Conservation (phyloP, 2,797 vertebrate genomes). For the Periophthalmus magnuspinnatus region DNA sequence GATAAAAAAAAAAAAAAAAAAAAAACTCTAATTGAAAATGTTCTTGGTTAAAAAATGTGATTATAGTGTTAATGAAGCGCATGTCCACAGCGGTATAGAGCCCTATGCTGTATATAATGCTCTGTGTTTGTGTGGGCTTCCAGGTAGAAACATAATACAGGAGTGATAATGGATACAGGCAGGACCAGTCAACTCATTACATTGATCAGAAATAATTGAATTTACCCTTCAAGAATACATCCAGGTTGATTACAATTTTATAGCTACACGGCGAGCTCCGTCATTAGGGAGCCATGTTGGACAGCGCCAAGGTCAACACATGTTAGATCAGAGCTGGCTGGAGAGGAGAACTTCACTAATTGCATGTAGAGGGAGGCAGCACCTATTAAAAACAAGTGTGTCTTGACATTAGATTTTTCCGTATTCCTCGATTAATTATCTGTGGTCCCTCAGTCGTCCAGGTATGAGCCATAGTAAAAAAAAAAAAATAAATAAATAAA, state of each 20-base stretch:
- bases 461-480: too few relatives aligned
- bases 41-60: not conserved
- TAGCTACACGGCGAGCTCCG: constrained; percentile 46
- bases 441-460: too few relatives aligned
- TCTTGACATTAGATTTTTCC: not conserved
- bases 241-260: constrained; percentile 67
- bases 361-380: constrained; percentile 22
- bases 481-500: too few relatives aligned
- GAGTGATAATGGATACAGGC: constrained; percentile 28
- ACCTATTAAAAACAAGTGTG: not conserved
- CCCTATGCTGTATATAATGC: not conserved
- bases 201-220: constrained; percentile 60
- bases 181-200: constrained; percentile 45
- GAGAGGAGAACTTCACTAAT: constrained; percentile 40
- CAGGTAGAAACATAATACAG: constrained; percentile 13
- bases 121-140: not conserved
- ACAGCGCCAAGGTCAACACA: constrained; percentile 61
- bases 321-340: constrained; percentile 17
- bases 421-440: not conserved
- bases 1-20: too few relatives aligned
- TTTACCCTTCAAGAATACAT: constrained; percentile 70
- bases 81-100: not conserved
- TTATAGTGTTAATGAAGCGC: not conserved
- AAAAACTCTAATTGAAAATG: not conserved
- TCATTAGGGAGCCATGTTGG: constrained; percentile 60